These are phyloP conservation scores for Anthoscopus minutus DNA, from an alignment of 2,113 vertebrate species.

Conservation along the genomic window DNA sequence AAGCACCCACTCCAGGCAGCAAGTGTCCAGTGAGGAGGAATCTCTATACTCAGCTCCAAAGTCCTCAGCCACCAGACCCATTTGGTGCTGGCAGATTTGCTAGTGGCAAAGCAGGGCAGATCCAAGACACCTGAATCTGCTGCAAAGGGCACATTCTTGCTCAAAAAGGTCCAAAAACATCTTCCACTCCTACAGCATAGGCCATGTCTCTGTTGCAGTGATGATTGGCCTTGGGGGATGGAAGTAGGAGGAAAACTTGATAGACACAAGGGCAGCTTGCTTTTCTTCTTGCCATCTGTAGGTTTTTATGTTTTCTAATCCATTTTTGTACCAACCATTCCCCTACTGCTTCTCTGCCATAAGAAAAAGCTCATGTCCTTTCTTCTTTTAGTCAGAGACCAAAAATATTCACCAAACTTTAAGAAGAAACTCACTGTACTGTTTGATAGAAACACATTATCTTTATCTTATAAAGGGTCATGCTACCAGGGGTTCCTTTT, in stretches of 20 bases:
- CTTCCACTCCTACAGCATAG: background rate
- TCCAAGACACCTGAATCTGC: background rate
- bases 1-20: background rate
- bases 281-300: background rate
- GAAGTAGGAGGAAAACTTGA: background rate
- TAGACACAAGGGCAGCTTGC: background rate
- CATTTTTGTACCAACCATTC: background rate
- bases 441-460: background rate
- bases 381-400: background rate
- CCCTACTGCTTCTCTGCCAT: background rate
- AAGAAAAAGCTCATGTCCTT: background rate
- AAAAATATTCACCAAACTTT: background rate
- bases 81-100: background rate
- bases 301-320: background rate
- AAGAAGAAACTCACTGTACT: background rate
- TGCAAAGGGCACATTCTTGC: background rate
- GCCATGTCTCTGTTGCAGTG: background rate
- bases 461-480: background rate
- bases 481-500: background rate
- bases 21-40: fast-evolving
- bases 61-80: background rate
- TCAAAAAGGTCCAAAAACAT: background rate
- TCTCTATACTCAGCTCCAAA: background rate
- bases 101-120: background rate
- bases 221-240: background rate